phyloP scores from a whole-genome alignment of 2,797 vertebrate genomes.

The Centropyge bicolor region DNA sequence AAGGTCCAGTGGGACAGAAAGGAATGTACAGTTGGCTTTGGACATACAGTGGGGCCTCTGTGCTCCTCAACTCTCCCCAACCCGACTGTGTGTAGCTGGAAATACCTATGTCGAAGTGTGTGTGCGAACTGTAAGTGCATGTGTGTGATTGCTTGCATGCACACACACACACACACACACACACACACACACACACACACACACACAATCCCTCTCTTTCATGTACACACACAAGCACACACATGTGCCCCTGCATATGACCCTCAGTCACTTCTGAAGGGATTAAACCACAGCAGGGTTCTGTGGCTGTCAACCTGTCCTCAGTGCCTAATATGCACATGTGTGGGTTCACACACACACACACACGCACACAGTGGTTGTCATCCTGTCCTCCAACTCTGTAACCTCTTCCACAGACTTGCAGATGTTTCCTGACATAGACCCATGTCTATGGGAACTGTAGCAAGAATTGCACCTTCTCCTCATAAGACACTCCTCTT shows the following conservation, averaged over 20 bases:
- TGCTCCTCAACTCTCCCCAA: conserved; percentile 52
- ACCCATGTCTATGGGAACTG: conserved; percentile 44
- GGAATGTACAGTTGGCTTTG: conserved; percentile 75
- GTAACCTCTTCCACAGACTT: conserved; percentile 72
- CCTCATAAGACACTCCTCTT: background rate
- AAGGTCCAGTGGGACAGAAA: conserved; percentile 69
- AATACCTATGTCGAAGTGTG: conserved; percentile 51
- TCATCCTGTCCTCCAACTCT: conserved; percentile 71
- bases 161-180: conserved; percentile 38
- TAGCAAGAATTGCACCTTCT: conserved; percentile 33
- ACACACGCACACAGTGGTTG: conserved; percentile 23
- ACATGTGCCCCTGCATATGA: conserved; percentile 45
- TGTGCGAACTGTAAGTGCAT: conserved; percentile 29
- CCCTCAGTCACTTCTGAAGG: conserved; percentile 62
- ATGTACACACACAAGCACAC: conserved; percentile 40
- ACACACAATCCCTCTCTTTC: conserved; percentile 55
- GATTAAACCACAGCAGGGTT: conserved; percentile 73
- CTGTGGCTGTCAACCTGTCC: conserved; percentile 69
- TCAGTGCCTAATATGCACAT: conserved; percentile 46
- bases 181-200: conserved; percentile 29
- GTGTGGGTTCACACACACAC: conserved; percentile 4
- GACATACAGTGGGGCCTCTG: conserved; percentile 75
- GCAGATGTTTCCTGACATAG: conserved; percentile 76
- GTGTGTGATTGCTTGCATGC: conserved; percentile 22
- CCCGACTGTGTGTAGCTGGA: conserved; percentile 41